Base-by-base conservation (phyloP, 2,113 vertebrate genomes). In the Podiceps cristatus region DNA sequence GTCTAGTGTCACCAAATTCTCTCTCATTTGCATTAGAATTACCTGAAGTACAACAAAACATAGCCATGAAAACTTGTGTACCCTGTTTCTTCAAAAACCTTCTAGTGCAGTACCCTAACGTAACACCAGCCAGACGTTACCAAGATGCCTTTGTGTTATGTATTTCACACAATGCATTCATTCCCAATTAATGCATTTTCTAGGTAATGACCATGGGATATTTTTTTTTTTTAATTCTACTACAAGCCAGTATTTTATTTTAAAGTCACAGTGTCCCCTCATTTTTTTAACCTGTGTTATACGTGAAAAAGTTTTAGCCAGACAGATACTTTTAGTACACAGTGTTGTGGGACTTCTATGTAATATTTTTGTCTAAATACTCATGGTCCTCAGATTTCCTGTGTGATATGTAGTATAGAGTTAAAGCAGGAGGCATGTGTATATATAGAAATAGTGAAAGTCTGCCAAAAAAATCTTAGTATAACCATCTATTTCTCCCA, bases 11-110 rank as follows among this genome's bases (percentile, higher is more conserved):
- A 80, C 63, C 67, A 49, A 4, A 76, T 91, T 60, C 55, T 69
- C 11, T 58, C 75, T 91, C 49, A 80, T 86, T 94, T 91, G 62
- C 86, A 93, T 94, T 24, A 80, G 35, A 24, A 44, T 50, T 73
- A 97, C 86, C 79, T 93, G 89, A 66, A 88, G 23, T 56, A 73
- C 28, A 60, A 69, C 28, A 60, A 69, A 73, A 45, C 1, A 1
- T 4, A 79, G 53, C 58, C 47, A 22, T 24, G 66, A 75, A 19
- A 88, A 90, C 29, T 49, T 25, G 5, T 37, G 12, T 23, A 42
- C 42, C 50, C n/a, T 28, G 19, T 44, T 88, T 79, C 58, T 37
- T 60, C 49, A 27, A 24, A 92, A 52, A 13, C 33, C n/a, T 75
- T 58, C 62, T 47, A 74, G 88, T 2, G 1, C 18, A 67, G 22